Evolutionary conservation across 2,888 invertebrate genomes (phyloP), one percentile per base, ranked within the genome.

Genomic region (Metopia argyrocephala): DNA sequence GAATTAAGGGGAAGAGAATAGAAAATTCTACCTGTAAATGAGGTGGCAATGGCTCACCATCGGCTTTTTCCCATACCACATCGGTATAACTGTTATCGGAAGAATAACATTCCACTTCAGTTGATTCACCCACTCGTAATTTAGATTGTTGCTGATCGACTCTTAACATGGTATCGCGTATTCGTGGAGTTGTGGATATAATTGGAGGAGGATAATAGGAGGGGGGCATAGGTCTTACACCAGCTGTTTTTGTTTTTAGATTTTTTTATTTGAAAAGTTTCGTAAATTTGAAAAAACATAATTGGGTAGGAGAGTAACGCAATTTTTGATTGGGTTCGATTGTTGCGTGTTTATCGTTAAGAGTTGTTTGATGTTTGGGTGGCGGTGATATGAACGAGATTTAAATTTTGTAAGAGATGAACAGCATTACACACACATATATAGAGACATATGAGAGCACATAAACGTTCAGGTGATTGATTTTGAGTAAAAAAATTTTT

Each of bases 101-200:
- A 23, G 90, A 88, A 78, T 87, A 88, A 82, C 91, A 91, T 82
- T 91, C 91, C 21, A 91, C 90, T 82, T 89, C 88, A 28, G 90
- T 89, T 27, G 89, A 89, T 56, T 91, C 90, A n/a, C 91, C 91
- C 4, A 87, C 84, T 25, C 83, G 86, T 21, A 91, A 73, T 5
- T 84, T 86, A 6, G 90, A 88, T 15, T 87, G 86, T 64, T 90
- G 89, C 70, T 90, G 90, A 84, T 90, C 89, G 82, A 91, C 82
- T 78, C 87, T 89, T 45, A 91, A 85, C 74, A 87, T 86, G 56
- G 89, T 84, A 45, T 88, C 89, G 18, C 85, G 86, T 12, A 86
- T 80, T 15, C 69, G 48, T 3, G 84, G 85, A 4, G 76, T 78
- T 28, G 82, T 84, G 12, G 84, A 79, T 1, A 83, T 52, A 23